These are phyloP conservation scores for Leuctra nigra DNA, from an alignment of 2,888 invertebrate species.

Conservation along the genomic window DNA sequence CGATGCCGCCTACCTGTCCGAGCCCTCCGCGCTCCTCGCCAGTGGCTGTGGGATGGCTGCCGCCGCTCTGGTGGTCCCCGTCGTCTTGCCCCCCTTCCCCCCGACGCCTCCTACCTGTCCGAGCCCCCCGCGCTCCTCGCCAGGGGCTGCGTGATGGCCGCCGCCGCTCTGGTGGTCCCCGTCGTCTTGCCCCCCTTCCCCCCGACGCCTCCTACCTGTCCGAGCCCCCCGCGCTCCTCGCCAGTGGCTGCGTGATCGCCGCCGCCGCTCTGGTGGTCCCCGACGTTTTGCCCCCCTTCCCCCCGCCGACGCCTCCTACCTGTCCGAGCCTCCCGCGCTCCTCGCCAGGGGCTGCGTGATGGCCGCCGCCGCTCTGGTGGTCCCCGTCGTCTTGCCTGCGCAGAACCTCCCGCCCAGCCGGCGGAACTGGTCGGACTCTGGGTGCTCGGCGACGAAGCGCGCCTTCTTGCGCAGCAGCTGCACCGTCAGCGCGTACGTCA, in stretches of 20 bases:
- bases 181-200: too few relatives aligned
- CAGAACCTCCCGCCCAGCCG: constrained; percentile 40
- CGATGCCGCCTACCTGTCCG: constrained; percentile 28
- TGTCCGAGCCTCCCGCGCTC: constrained; percentile 27
- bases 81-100: too few relatives aligned
- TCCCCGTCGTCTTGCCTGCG: constrained; percentile 36
- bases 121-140: constrained; percentile 28
- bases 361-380: constrained; percentile 16
- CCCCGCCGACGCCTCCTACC: constrained; percentile 37
- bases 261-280: too few relatives aligned
- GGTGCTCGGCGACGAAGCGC: constrained; percentile 49
- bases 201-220: constrained; percentile 29
- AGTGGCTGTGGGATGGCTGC: constrained; percentile 28
- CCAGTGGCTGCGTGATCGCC: constrained; percentile 28
- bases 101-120: constrained; percentile 29
- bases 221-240: constrained; percentile 25
- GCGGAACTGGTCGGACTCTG: constrained; percentile 45
- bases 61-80: too few relatives aligned
- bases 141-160: constrained; percentile 25
- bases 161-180: background rate
- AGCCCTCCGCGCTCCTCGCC: constrained; percentile 26
- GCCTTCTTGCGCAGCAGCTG: constrained; percentile 76
- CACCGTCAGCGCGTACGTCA: constrained; percentile 85
- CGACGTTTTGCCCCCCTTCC: too few relatives aligned
- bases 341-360: constrained; percentile 28